These are phyloP conservation scores for Pristiophorus japonicus DNA, from an alignment of 2,113 vertebrate genomes.

Conservation along the genomic window DNA sequence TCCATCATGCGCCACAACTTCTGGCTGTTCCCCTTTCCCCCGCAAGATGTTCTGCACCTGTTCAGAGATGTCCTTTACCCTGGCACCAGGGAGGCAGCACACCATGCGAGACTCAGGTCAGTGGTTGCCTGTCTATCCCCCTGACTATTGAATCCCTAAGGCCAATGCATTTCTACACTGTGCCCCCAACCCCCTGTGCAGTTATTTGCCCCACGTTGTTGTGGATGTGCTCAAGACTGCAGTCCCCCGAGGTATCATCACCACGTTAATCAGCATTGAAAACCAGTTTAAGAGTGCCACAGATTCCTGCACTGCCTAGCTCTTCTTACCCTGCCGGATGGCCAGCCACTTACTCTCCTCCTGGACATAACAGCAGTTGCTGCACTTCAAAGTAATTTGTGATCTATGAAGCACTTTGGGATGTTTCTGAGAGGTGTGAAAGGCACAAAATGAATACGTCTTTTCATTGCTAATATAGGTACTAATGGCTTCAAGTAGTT, in stretches of 20 bases:
- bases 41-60: neutral
- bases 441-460: neutral
- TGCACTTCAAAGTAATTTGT: neutral
- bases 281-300: neutral
- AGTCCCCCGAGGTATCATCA: neutral
- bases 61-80: neutral
- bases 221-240: neutral
- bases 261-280: neutral
- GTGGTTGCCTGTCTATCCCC: neutral
- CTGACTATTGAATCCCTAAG: neutral
- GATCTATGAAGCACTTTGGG: neutral
- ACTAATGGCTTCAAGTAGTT: neutral
- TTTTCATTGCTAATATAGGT: slow-evolving; percentile 2
- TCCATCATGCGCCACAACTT: neutral
- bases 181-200: too few species aligned
- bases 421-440: neutral
- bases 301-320: neutral
- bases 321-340: neutral
- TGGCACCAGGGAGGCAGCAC: neutral
- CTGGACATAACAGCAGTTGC: neutral
- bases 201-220: neutral
- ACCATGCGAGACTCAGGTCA: neutral
- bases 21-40: neutral
- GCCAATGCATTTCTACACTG: neutral
- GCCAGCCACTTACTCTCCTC: neutral